Evolutionary conservation across 2,888 invertebrate species (phyloP), one percentile per base, ranked within the genome.

Genomic region (Eumerus sabulonum): DNA sequence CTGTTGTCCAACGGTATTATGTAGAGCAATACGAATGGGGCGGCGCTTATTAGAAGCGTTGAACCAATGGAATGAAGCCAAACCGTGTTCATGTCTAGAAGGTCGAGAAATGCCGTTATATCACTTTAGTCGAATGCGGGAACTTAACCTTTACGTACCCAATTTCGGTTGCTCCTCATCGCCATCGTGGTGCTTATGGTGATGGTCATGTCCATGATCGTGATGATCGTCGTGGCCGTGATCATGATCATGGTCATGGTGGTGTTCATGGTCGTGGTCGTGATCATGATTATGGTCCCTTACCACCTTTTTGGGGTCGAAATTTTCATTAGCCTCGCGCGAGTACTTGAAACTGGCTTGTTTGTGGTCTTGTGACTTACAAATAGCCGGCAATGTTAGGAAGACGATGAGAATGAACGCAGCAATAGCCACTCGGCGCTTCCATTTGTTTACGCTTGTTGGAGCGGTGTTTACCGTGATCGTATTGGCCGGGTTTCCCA

Each of bases 11-110:
- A 90, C 0, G 98, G 98, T 84, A 99, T 97, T 76, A 98, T 92
- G 86, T 97, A 95, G 5, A 99, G 90, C 82, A 99, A 94, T 48
- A 99, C 90, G 87, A 97, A 98, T 0, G 99, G 99, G 4, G 97
- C 97, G 63, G 96, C 93, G 87, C 98, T 98, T 86, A 99, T 98
- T 67, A 98, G 91, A 9, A 98, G 87, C 0, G 99, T 99, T 1
- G 99, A 96, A 19, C 93, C 93, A 85, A 98, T 91, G 0, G 98
- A 97, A 88, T 95, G 93, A 19, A 94, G 83, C 93, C 97, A 97
- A 84, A 92, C 82, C 50, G 73, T 84, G 12, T 68, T 81, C 84
- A 86, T 85, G 83, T 88, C 87, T 87, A 48, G 27, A 66, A 77
- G 51, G 42, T n/a, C 45, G 64, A 44, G 44, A 40, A 38, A 53